Percentiles rank a stretch among this genome's conserved stretches.
phyloP scores from a whole-genome alignment of 2,888 invertebrate genomes.

The Ariolimax columbianus region DNA sequence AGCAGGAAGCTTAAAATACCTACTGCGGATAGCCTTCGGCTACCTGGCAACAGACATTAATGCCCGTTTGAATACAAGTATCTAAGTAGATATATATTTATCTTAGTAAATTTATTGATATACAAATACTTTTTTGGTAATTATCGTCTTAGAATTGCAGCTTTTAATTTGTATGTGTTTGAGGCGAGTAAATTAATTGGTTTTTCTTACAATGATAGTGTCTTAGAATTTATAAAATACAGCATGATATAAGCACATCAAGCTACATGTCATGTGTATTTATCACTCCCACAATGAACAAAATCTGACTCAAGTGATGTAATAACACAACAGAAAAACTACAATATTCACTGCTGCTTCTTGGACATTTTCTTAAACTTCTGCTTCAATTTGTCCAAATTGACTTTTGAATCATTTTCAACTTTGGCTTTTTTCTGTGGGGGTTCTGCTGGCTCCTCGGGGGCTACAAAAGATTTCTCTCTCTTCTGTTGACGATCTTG shows the following conservation, averaged over 20 bases:
- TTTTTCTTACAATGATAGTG: too few relatives aligned
- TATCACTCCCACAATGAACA: not conserved
- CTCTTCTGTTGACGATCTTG: conserved; percentile 49
- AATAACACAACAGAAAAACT: not conserved
- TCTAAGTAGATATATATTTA: too few relatives aligned
- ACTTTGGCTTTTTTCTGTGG: conserved; percentile 35
- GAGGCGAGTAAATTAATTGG: too few relatives aligned
- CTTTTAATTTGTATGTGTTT: too few relatives aligned
- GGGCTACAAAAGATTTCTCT: conserved; percentile 47
- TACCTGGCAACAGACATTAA: too few relatives aligned
- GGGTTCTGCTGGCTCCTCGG: conserved; percentile 38
- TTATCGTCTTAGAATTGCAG: too few relatives aligned
- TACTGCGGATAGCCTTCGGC: too few relatives aligned
- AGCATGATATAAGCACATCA: not conserved
- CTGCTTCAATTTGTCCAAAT: conserved; percentile 46
- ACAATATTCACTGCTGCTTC: conserved; percentile 14
- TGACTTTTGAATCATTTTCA: conserved; percentile 35
- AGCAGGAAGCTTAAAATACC: too few relatives aligned
- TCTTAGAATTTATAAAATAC: too few relatives aligned
- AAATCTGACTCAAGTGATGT: not conserved
- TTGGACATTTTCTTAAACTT: conserved; percentile 46
- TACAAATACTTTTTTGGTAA: too few relatives aligned
- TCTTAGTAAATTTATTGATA: too few relatives aligned
- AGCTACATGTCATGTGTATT: not conserved
- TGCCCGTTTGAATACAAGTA: too few relatives aligned